A percentile compares a stretch with the other conserved stretches of the same genome.
Evolutionary conservation across 2,888 invertebrate species (phyloP).

Genomic region (Platypus cylindrus): DNA sequence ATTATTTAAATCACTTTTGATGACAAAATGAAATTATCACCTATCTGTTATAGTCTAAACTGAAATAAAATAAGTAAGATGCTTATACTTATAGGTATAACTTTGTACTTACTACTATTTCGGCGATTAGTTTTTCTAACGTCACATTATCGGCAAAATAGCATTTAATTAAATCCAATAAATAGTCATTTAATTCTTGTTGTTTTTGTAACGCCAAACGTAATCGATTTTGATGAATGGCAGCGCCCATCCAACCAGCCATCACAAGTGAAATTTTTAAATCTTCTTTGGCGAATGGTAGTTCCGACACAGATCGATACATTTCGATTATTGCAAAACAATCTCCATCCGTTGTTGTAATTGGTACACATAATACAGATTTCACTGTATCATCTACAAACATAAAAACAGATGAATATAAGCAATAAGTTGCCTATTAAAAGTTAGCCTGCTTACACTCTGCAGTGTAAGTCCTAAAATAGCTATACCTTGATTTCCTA

Average conservation of each 20-base stretch:
- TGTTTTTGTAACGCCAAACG: constrained; percentile 31
- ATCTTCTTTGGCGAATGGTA: constrained; percentile 28
- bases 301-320: constrained; percentile 34
- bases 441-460: neutral
- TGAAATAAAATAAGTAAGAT: no score
- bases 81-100: no score
- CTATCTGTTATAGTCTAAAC: no score
- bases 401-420: neutral
- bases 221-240: constrained; percentile 34
- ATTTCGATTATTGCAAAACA: constrained; percentile 48
- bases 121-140: constrained; percentile 46
- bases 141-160: constrained; percentile 45
- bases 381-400: constrained; percentile 41
- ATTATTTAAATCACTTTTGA: no score
- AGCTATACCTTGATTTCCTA: constrained; percentile 29
- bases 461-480: neutral
- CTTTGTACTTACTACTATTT: constrained; percentile 47
- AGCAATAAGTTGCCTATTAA: neutral
- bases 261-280: constrained; percentile 31
- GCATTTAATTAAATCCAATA: constrained; percentile 31
- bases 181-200: constrained; percentile 33
- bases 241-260: constrained; percentile 35
- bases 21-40: no score
- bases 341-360: constrained; percentile 44
- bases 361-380: constrained; percentile 46